phyloP scores from a whole-genome alignment of 2,113 vertebrate species.

The Pycnonotus jocosus region DNA sequence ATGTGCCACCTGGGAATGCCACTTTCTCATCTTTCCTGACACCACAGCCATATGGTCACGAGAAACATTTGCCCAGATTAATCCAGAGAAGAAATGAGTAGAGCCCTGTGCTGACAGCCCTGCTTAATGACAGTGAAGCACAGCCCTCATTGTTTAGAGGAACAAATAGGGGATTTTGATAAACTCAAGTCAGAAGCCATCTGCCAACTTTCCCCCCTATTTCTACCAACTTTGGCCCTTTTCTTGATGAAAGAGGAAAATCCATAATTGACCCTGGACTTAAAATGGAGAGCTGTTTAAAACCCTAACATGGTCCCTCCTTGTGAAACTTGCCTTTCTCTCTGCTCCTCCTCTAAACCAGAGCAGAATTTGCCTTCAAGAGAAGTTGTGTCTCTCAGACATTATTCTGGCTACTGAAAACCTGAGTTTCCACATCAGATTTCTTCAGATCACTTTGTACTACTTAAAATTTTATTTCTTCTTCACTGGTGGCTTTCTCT shows the following conservation, averaged over 20 bases:
- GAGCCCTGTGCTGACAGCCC: not conserved
- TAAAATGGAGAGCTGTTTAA: not conserved
- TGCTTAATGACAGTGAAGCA: not conserved
- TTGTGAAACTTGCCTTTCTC: not conserved
- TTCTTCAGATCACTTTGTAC: not conserved
- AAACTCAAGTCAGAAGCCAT: not conserved
- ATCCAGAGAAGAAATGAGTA: not conserved
- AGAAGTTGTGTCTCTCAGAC: not conserved
- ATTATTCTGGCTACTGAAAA: not conserved
- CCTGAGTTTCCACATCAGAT: not conserved
- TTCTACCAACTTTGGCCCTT: not conserved
- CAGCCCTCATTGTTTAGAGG: not conserved
- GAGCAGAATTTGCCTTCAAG: not conserved
- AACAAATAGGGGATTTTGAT: not conserved
- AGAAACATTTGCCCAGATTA: not conserved
- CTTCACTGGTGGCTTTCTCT: not conserved
- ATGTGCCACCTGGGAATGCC: fast-evolving
- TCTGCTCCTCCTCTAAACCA: not conserved
- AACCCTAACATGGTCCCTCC: not conserved
- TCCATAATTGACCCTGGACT: not conserved
- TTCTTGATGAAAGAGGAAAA: not conserved
- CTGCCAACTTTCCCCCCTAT: not conserved
- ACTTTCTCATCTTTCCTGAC: not conserved
- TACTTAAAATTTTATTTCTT: not conserved
- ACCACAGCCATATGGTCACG: not conserved